phyloP scores from a whole-genome alignment of 1,140 invertebrate genomes.

The Thaumetopoea pityocampa region DNA sequence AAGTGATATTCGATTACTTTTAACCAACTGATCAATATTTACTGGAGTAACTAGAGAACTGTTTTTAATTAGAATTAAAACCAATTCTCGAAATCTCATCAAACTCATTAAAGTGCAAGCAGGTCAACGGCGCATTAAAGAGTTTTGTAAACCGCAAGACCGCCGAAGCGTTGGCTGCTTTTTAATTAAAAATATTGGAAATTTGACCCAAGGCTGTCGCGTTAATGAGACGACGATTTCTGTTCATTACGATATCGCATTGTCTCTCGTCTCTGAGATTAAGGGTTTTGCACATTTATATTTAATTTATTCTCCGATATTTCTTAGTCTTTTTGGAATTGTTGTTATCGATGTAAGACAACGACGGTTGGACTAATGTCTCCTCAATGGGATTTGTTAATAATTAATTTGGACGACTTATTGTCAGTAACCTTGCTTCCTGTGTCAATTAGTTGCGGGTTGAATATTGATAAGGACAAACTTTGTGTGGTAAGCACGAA shows the following conservation, averaged over 20 bases:
- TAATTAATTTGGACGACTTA: too few relatives aligned
- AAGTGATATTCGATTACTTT: too few relatives aligned
- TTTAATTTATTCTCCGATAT: not conserved
- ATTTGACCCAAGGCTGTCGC: constrained; percentile 44
- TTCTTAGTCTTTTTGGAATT: not conserved
- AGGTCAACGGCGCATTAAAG: constrained; percentile 44
- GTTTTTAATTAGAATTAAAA: too few relatives aligned
- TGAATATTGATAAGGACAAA: too few relatives aligned
- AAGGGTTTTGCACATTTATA: constrained; percentile 21
- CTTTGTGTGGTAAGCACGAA: too few relatives aligned
- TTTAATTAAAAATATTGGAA: constrained; percentile 67
- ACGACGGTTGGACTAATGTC: too few relatives aligned
- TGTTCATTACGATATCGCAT: constrained; percentile 38
- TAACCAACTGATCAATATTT: too few relatives aligned
- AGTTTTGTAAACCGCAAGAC: constrained; percentile 59
- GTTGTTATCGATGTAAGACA: too few relatives aligned
- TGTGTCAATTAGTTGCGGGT: too few relatives aligned
- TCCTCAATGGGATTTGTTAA: too few relatives aligned
- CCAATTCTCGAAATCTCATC: constrained; percentile 20
- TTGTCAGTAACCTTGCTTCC: too few relatives aligned
- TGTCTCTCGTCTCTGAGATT: constrained; percentile 27
- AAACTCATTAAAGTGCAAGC: constrained; percentile 32
- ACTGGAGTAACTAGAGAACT: too few relatives aligned
- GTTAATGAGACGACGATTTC: constrained; percentile 59
- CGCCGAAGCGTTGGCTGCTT: constrained; percentile 52